phyloP scores from a whole-genome alignment of 2,888 invertebrate species.

The Spicauda simplicius region DNA sequence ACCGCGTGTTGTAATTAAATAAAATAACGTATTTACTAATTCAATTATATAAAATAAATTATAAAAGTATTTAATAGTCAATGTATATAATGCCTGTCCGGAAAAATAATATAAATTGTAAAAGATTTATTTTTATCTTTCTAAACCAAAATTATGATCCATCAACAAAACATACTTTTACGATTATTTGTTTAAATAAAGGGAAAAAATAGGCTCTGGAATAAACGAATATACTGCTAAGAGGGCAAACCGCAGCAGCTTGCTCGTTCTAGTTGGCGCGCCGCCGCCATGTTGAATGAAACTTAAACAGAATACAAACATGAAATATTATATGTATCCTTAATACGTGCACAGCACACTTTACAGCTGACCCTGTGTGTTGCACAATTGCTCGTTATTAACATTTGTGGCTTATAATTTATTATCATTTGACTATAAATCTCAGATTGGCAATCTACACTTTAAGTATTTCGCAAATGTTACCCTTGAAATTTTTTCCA shows the following conservation, averaged over 20 bases:
- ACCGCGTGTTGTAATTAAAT: too few species aligned
- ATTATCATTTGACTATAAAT: not conserved
- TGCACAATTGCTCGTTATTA: not conserved
- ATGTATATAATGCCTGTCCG: too few species aligned
- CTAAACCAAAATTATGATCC: too few species aligned
- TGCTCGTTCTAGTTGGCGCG: not conserved
- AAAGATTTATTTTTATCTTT: too few species aligned
- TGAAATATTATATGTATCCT: not conserved
- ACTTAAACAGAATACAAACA: not conserved
- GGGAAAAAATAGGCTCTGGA: too few species aligned
- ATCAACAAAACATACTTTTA: too few species aligned
- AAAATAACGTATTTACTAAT: too few species aligned
- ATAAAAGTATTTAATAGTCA: too few species aligned
- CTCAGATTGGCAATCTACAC: not conserved
- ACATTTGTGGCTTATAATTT: not conserved
- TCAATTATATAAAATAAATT: too few species aligned
- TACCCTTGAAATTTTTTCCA: not conserved
- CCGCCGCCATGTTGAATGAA: not conserved
- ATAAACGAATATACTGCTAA: too few species aligned
- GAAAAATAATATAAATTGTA: too few species aligned
- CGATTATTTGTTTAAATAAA: too few species aligned
- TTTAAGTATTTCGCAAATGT: not conserved
- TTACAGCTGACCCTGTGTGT: not conserved
- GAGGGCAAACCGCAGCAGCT: not conserved
- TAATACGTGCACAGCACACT: not conserved